Base-by-base conservation (phyloP, 2,797 vertebrate species). In the Gymnoscopelus microlampas region DNA sequence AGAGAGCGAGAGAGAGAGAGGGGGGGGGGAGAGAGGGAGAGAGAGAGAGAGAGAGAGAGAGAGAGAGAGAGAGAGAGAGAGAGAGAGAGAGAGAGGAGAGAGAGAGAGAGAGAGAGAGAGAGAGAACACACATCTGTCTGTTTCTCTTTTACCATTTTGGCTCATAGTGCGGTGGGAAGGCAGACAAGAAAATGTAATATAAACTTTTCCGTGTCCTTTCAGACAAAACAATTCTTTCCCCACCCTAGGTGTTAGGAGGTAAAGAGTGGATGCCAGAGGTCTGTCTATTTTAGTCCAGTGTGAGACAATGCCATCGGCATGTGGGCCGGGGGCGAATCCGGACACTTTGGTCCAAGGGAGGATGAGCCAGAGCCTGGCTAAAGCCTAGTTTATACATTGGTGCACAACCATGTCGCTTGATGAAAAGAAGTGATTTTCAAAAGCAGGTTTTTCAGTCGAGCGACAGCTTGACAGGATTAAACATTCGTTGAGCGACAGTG, bases 241-340 rank as follows among this genome's bases (percentile, higher is more conserved):
- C 32, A 32, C 55, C 70, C 64, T 50, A 86, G 72, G 79, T 81
- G 77, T 62, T 60, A 75, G 58, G 56, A 55, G 53, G 53, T 80
- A 51, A 39, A 63, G 35, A 58, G 70, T 63, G 60, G 71, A 62
- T 73, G 66, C 49, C 60, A 77, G 51, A 66, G 62, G 39, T 29
- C 15, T 11, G 68, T 82, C 61, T 81, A 72, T 82, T 89, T 85
- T 66, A 68, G 79, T 89, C 72, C 63, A 65, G 79, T 64, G 67
- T 74, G 70, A 83, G 68, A 73, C 67, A 23, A 60, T 47, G 59
- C 82, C 62, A 74, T 56, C 73, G 77, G 79, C 89, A 79, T 81
- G 72, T 83, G 72, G 68, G 68, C 74, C 63, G 75, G 50, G 19
- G n/a, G 26, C 55, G 53, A 68, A 72, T 80, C 62, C 68, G 74